A percentile compares a stretch with the other conserved stretches of the same genome.
These are phyloP conservation scores for Phrynosoma platyrhinos DNA, from an alignment of 2,113 vertebrate species.

Conservation along the genomic window DNA sequence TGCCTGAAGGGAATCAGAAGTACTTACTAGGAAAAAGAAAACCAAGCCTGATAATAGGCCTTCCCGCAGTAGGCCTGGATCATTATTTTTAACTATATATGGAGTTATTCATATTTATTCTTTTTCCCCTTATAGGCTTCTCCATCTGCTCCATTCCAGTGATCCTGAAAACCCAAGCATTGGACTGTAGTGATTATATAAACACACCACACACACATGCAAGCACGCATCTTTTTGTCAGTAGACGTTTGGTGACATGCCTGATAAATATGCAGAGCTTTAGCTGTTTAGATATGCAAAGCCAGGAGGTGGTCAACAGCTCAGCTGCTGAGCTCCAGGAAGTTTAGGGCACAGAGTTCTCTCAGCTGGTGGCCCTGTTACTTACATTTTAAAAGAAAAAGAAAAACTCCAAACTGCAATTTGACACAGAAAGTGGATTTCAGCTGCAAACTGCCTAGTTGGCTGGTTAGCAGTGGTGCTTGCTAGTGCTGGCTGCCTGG, in stretches of 20 bases:
- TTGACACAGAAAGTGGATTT: neutral
- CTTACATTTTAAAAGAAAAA: neutral
- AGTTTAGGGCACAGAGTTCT: neutral
- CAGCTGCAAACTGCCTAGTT: neutral
- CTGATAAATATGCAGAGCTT: neutral
- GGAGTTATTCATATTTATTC: neutral
- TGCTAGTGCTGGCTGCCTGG: too few species aligned
- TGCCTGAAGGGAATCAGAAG: neutral
- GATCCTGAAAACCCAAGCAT: neutral
- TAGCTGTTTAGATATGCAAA: neutral
- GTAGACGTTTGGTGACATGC: neutral
- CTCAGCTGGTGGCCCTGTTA: neutral
- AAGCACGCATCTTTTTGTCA: neutral
- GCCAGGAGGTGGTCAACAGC: neutral
- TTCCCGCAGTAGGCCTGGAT: neutral
- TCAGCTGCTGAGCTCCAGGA: neutral
- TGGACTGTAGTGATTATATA: neutral
- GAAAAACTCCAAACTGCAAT: neutral
- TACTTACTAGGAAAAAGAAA: neutral
- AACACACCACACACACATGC: neutral
- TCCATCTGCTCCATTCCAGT: neutral
- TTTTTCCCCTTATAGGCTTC: neutral
- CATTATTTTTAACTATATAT: neutral
- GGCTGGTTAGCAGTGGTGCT: neutral
- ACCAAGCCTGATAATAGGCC: neutral